Conservation (phyloP, 2,888 invertebrate species). For the Terebella lapidaria region DNA sequence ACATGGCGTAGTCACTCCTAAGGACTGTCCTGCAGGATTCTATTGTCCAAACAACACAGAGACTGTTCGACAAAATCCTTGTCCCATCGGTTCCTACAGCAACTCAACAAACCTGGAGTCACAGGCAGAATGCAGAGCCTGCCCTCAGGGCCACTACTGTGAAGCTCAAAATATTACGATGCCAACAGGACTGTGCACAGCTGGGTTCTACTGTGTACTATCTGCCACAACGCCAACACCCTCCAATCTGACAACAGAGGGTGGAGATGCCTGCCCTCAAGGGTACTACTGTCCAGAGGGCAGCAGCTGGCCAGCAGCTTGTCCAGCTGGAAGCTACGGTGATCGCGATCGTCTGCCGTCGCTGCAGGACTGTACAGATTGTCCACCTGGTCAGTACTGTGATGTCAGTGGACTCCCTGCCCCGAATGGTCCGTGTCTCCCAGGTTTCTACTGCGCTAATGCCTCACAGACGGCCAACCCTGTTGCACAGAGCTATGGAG, state of each 20-base stretch:
- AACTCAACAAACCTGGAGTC: slow-evolving; percentile 39
- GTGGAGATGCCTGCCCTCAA: slow-evolving; percentile 40
- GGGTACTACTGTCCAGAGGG: slow-evolving; percentile 44
- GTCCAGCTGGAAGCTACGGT: slow-evolving; percentile 48
- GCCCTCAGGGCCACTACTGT: slow-evolving; percentile 44
- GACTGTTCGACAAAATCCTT: slow-evolving; percentile 38
- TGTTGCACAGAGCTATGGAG: slow-evolving; percentile 33
- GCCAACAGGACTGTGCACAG: slow-evolving; percentile 39
- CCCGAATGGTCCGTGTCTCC: slow-evolving; percentile 39
- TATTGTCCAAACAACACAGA: slow-evolving; percentile 42
- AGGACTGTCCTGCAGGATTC: slow-evolving; percentile 44
- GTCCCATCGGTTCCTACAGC: slow-evolving; percentile 46
- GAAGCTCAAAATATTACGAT: slow-evolving; percentile 39
- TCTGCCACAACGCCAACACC: slow-evolving; percentile 35
- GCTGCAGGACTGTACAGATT: slow-evolving; percentile 39
- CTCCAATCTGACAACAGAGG: slow-evolving; percentile 21
- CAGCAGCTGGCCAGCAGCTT: slow-evolving; percentile 31
- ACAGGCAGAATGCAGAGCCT: slow-evolving; percentile 36
- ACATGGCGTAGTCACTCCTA: slow-evolving; percentile 49
- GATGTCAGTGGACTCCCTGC: slow-evolving; percentile 33
- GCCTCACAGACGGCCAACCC: slow-evolving; percentile 42
- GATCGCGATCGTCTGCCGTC: slow-evolving; percentile 35
- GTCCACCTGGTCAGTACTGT: slow-evolving; percentile 47
- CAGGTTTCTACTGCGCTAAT: slow-evolving; percentile 45
- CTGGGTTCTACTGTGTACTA: slow-evolving; percentile 44